Evolutionary conservation across 2,888 invertebrate genomes (phyloP), one percentile per base, ranked within the genome.

Genomic region (Oscheius sp.): DNA sequence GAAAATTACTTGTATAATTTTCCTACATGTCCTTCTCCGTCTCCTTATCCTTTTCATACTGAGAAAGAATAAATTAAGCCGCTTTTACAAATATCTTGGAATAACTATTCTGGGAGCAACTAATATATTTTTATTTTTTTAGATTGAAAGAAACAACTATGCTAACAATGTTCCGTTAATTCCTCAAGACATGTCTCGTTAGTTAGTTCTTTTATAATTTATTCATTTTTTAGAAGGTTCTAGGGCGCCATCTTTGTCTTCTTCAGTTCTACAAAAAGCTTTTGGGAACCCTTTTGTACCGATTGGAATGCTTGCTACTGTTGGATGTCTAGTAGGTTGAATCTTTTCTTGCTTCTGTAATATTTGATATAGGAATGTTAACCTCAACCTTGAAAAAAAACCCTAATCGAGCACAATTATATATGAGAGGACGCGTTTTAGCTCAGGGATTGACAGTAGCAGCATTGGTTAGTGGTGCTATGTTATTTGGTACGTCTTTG

Each of bases 391-490:
- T 80, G 61, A 79, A 75, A 47, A 70, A 76, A 49, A 80, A 81
- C 62, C 64, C 73, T 20, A 65, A 73, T 20, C 65, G 74, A 22
- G 80, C 82, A 3, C 82, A 82, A 54, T 56, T 78, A 20, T 82
- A 75, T 70, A 82, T 82, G 82, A 68, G 82, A 44, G 82, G 82
- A 32, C 71, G 82, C 22, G 69, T 69, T 47, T 73, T 75, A 20
- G 81, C 81, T 14, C 82, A 82, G 56, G 77, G 73, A 47, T 64
- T 81, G 45, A 81, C 81, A 20, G 80, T 81, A 2, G 76, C 71
- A 8, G 78, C 80, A 6, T 59, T 81, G 22, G 81, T 81, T 30
- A 77, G 77, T 8, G 81, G 81, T 41, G 81, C 80, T 1, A 59
- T 77, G 24, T 72, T 70, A 67, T 74, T 81, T 47, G 78, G 76